phyloP scores from a whole-genome alignment of 1,140 invertebrate genomes.

The Zaprionus tsacasi region DNA sequence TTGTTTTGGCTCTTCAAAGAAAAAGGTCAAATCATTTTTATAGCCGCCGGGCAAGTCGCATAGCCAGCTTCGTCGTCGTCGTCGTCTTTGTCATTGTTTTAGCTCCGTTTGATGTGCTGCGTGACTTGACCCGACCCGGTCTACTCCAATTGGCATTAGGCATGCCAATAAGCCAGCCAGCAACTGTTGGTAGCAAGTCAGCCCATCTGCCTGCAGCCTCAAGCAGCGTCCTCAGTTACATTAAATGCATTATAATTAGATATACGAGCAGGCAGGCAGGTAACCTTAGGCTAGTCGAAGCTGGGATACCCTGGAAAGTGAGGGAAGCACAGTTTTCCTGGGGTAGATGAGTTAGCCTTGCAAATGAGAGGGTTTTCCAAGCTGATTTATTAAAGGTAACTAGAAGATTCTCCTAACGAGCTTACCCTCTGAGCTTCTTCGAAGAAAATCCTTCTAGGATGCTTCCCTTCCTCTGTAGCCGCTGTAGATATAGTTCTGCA shows the following conservation, averaged over 20 bases:
- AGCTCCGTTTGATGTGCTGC: constrained; percentile 24
- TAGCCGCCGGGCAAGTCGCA: constrained; percentile 6
- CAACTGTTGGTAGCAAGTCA: constrained; percentile 14
- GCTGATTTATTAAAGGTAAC: too few species aligned
- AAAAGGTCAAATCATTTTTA: constrained; percentile 56
- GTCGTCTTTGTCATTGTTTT: constrained; percentile 22
- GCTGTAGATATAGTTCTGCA: too few species aligned
- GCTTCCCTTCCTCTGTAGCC: too few species aligned
- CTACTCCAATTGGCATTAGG: constrained; percentile 29
- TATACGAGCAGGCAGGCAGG: neutral
- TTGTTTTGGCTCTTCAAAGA: constrained; percentile 22
- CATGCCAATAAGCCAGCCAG: constrained; percentile 23
- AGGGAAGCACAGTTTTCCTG: neutral
- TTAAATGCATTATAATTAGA: constrained; percentile 46
- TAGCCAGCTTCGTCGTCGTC: too few species aligned
- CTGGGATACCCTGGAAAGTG: neutral
- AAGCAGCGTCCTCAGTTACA: constrained; percentile 12
- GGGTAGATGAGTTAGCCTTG: neutral
- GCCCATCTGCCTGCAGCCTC: constrained; percentile 13
- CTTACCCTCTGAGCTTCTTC: too few species aligned
- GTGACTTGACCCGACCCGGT: constrained; percentile 22
- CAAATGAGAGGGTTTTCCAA: neutral
- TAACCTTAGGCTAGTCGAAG: neutral
- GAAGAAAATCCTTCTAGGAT: too few species aligned
- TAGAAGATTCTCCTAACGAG: neutral